phyloP scores from a whole-genome alignment of 1,140 invertebrate species.

The Procambarus clarkii region DNA sequence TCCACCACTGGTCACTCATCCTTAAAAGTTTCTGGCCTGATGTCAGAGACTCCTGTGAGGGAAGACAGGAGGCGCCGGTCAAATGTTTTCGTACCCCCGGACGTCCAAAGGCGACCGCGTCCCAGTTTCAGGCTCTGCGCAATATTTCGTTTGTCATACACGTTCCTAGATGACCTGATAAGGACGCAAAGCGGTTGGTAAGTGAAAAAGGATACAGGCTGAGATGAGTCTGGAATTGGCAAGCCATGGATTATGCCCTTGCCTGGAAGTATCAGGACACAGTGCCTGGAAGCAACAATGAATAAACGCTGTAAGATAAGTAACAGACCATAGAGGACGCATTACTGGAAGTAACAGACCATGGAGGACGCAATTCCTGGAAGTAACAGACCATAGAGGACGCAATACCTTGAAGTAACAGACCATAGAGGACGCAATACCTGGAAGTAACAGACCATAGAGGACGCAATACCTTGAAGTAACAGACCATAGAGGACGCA shows the following conservation, averaged over 20 bases:
- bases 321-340: no score
- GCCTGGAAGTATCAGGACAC: no score
- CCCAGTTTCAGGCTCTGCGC: not conserved
- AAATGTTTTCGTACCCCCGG: not conserved
- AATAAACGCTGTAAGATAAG: no score
- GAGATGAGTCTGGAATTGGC: not conserved
- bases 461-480: no score
- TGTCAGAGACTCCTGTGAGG: not conserved
- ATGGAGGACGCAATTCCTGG: not conserved
- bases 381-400: not conserved
- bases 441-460: no score
- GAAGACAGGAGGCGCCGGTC: constrained; percentile 2
- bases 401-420: not conserved
- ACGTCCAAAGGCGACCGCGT: not conserved
- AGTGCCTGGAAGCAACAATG: no score
- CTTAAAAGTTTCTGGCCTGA: not conserved
- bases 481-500: no score
- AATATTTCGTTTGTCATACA: constrained; percentile 3
- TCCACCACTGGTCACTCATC: not conserved
- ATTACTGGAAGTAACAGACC: not conserved
- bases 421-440: not conserved
- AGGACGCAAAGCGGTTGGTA: not conserved
- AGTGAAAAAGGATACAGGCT: not conserved
- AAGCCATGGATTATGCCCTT: no score
- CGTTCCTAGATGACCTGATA: not conserved